Base-by-base conservation (phyloP, 2,113 vertebrate species). In the Australoheros scitulus region DNA sequence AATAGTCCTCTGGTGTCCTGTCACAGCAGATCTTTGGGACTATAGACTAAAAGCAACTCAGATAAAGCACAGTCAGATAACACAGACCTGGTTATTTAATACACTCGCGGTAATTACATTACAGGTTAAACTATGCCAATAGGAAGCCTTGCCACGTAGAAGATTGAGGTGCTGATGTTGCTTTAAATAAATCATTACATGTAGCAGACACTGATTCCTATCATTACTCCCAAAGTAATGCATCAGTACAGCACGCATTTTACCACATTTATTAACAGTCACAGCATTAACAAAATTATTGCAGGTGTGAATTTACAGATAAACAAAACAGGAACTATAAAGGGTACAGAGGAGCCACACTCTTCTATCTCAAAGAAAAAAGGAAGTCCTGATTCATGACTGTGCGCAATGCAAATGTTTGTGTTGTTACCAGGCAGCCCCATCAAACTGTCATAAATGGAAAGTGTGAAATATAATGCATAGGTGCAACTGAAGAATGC, bases 11-110 rank as follows among this genome's bases (percentile, higher is more conserved):
- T 74, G 34, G 7, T 82, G 52, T 74, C 41, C 24, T 68, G 59
- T 32, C 83, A 80, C 17, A 63, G 83, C 74, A 81, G 79, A 91
- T 82, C 80, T 90, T 60, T 78, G 60, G 59, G 61, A 83, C 83
- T 65, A 80, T 1, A 87, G 26, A 85, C 79, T 15, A 29, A 79
- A 74, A 83, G 17, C 26, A 61, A 50, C 15, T 64, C 43, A 32
- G 68, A 52, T 52, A 52, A n/a, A 32, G 43, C 65, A 72, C 34
- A 61, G 76, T 88, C 64, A 85, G 65, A 87, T 68, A 70, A 61
- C 74, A 65, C 17, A 57, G 6, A 47, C n/a, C 14, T 20, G 52
- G 5, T 64, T 88, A 86, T 76, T 88, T 85, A 83, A 83, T 47
- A 61, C 26, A 82, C 64, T 82, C n/a, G 58, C 26, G 11, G 76